phyloP scores from a whole-genome alignment of 2,888 invertebrate species.

The Chrysolina americana region DNA sequence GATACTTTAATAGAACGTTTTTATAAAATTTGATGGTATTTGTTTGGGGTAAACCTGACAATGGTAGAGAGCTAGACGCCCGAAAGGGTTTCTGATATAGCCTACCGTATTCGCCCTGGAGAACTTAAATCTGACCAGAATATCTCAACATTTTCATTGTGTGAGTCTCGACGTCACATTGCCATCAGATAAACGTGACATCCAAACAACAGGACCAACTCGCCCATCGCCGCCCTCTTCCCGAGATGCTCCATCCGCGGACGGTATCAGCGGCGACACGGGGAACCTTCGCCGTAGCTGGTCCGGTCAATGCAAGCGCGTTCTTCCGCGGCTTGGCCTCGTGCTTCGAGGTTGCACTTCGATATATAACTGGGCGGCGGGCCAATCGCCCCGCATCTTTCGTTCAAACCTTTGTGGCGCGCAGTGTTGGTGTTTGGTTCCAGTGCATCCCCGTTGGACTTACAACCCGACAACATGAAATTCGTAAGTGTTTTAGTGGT shows the following conservation, averaged over 20 bases:
- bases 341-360: conserved; percentile 65
- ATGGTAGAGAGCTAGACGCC: no score
- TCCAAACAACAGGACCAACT: no score
- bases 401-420: conserved; percentile 26
- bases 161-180: no score
- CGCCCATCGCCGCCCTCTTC: conserved; percentile 25
- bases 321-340: conserved; percentile 66
- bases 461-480: conserved; percentile 51
- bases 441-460: neutral
- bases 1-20: no score
- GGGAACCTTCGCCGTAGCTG: conserved; percentile 61
- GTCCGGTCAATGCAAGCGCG: conserved; percentile 64
- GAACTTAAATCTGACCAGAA: no score
- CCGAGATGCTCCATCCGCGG: conserved; percentile 9
- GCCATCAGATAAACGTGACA: no score
- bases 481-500: conserved; percentile 50
- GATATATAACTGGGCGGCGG: conserved; percentile 61
- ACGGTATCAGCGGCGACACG: conserved; percentile 55
- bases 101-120: no score
- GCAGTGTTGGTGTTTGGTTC: conserved; percentile 15
- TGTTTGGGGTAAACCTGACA: no score
- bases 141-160: no score
- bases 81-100: no score
- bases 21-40: no score
- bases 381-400: conserved; percentile 56